These are phyloP conservation scores for Parthenolecanium corni DNA, from an alignment of 2,888 invertebrate species.

Conservation along the genomic window DNA sequence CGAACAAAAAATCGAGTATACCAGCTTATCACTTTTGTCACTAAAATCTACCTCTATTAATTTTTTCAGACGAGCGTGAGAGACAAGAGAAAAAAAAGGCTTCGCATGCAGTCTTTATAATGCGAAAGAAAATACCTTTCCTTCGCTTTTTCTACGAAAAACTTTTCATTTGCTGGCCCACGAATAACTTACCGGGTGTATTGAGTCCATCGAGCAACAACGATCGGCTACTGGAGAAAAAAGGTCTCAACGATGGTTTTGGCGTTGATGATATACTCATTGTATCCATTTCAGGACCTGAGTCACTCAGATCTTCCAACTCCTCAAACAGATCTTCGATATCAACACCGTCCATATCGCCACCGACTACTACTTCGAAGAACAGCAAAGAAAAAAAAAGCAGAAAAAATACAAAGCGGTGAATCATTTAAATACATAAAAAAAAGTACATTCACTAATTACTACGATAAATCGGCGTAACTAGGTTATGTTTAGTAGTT, in stretches of 20 bases:
- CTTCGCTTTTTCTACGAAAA: background rate
- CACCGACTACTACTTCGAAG: constrained; percentile 41
- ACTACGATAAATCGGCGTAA: background rate
- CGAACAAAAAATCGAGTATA: too few species aligned
- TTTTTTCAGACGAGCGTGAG: too few species aligned
- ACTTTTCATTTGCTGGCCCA: background rate
- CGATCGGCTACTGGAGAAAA: constrained; percentile 83
- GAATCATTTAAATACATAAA: too few species aligned
- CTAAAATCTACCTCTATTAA: too few species aligned
- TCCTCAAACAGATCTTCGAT: constrained; percentile 93
- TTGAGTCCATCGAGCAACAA: constrained; percentile 44
- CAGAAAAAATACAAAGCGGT: background rate
- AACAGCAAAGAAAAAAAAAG: background rate
- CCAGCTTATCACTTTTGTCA: too few species aligned
- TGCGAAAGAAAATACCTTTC: background rate
- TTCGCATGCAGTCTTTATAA: background rate
- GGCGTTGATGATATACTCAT: constrained; percentile 95
- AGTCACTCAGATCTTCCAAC: constrained; percentile 88
- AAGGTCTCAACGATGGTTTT: constrained; percentile 87
- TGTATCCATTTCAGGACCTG: constrained; percentile 87
- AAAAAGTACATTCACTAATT: too few species aligned
- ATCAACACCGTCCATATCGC: constrained; percentile 58
- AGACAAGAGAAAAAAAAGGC: too few species aligned
- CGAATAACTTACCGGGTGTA: constrained; percentile 23
- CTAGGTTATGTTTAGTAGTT: too few species aligned